Evolutionary conservation across 2,797 vertebrate species (phyloP), one percentile per base, ranked within the genome.

Genomic region (Manis pentadactyla): DNA sequence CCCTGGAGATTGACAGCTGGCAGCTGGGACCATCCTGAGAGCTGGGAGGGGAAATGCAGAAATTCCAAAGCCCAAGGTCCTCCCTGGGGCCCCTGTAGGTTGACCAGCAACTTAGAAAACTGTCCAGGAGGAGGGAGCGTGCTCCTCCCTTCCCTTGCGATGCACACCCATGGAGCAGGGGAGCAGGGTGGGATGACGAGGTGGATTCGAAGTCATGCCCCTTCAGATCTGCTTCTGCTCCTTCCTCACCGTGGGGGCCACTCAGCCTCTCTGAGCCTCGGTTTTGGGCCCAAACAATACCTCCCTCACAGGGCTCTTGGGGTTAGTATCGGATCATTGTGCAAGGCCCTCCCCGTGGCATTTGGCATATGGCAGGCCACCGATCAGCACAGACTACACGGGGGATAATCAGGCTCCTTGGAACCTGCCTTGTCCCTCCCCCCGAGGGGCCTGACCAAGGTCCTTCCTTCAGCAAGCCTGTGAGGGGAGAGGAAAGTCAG

Each of bases 131-230:
- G 55, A 21, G 59, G 27, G 4, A 2, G 42, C 0, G 0, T 31
- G 64, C 6, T 34, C 37, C 4, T 31, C 34, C 37, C 29, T n/a
- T 55, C 59, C 15, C 9, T 90, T 19, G 25, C 27, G 25, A 37
- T 2, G 4, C 12, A 31, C 10, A 14, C 1, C 51, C 4, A 0
- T 0, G 3, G n/a, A 61, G 8, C n/a, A 31, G 25, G 49, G 18
- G 57, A 49, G 61, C 53, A 73, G 66, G 5, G 15, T 0, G 74
- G 51, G 42, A 23, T 37, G 10, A 61, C 37, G 57, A 27, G 73
- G 46, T 25, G 29, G 66, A 55, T 66, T 31, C 57, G 81, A 79
- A 57, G 34, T 29, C 86, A 42, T 27, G 4, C 23, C 51, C 7
- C 59, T 55, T 64, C 2, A 1, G 64, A 51, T 77, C 61, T 17